Evolutionary conservation across 2,888 invertebrate genomes (phyloP).

Genomic region (Lydus trimaculatus): DNA sequence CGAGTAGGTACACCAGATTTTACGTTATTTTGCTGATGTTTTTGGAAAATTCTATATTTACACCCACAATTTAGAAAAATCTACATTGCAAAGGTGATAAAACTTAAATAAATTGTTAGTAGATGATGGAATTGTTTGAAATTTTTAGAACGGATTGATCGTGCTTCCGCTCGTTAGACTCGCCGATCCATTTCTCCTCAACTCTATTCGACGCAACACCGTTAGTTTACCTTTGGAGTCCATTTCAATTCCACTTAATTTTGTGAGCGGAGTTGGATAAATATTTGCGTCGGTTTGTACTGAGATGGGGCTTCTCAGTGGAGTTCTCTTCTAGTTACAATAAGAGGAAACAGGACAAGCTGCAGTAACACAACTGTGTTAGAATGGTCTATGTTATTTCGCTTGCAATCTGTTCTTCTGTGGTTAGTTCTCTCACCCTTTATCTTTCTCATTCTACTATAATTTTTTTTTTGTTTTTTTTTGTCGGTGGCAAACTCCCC

Average conservation of each 20-base stretch:
- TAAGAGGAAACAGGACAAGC: slow-evolving; percentile 16
- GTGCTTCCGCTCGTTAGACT: slow-evolving; percentile 31
- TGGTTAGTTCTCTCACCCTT: slow-evolving; percentile 25
- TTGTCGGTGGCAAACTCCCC: background rate
- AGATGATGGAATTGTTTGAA: background rate
- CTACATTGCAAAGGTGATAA: background rate
- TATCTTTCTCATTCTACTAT: slow-evolving; percentile 12
- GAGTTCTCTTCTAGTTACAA: slow-evolving; percentile 25
- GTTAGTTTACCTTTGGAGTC: slow-evolving; percentile 61
- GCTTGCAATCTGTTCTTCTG: slow-evolving; percentile 34
- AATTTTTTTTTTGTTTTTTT: background rate
- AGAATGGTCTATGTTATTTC: slow-evolving; percentile 3
- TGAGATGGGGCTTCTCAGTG: slow-evolving; percentile 49
- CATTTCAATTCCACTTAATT: slow-evolving; percentile 64
- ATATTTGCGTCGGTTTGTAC: slow-evolving; percentile 61
- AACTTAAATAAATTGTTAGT: background rate
- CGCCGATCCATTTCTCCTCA: slow-evolving; percentile 32
- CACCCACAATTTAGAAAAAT: background rate
- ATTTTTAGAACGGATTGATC: background rate
- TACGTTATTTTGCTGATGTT: background rate
- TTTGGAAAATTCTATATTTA: background rate
- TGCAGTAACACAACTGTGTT: slow-evolving; percentile 14
- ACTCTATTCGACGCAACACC: slow-evolving; percentile 39
- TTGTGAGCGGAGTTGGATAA: slow-evolving; percentile 61
- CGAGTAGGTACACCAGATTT: background rate